Evolutionary conservation across 2,888 invertebrate genomes (phyloP), one percentile per base, ranked within the genome.

Genomic region (Drosophila lacicola): DNA sequence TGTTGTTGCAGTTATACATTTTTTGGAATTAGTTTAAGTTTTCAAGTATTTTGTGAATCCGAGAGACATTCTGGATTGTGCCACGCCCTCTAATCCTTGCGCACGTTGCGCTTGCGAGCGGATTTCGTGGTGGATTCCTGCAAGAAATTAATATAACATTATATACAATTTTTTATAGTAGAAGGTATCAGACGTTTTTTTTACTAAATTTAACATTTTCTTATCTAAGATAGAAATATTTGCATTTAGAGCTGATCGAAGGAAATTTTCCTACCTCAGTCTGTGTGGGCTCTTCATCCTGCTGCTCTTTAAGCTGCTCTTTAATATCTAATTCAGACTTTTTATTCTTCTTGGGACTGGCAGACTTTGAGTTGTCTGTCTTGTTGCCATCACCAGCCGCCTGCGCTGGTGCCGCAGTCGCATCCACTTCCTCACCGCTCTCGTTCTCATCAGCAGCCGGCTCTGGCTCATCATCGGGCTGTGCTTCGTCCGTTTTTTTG

Each of bases 401-500:
- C 66, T 57, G 53, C 25, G 62, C 69, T 51, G 62, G 45, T 44
- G 68, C 66, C 13, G 72, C 64, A 46, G 68, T 64, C 13, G 72
- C 64, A 44, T 62, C 66, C 34, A 58, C 67, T 13, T 85, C 84
- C 56, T 81, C 80, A 25, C 72, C 80, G 53, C 78, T 78, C 8
- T 83, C 79, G 55, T 79, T 78, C 13, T 70, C 71, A 25, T 83
- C 74, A 21, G 73, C 73, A 41, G 64, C 56, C 10, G 61, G 61
- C 34, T 72, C 72, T 9, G 55, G 42, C n/a, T 82, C 82, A 65
- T 91, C 91, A 88, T 96, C 96, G 71, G 95, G 95, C 47, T 94
- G 93, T 33, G 93, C 90, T 49, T 94, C 95, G 91, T 96, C 96
- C 57, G 96, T 95, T 93, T 96, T 96, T 92, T 96, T 96, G 19